Evolutionary conservation across 2,797 vertebrate species (phyloP).

Genomic region (Hemibagrus guttatus): DNA sequence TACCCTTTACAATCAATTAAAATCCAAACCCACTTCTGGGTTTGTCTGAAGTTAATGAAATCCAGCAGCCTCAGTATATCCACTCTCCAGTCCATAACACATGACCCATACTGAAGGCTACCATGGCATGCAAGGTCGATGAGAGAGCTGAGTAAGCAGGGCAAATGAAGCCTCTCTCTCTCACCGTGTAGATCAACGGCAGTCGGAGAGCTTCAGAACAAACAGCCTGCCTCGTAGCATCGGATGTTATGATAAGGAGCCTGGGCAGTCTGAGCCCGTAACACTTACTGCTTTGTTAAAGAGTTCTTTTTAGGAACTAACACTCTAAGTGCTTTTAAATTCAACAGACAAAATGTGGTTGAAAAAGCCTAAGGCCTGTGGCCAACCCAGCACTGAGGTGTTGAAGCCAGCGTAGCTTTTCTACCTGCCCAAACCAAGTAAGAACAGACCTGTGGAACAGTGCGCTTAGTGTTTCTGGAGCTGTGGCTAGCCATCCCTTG

Average conservation of each 20-base stretch:
- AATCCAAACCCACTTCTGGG: neutral
- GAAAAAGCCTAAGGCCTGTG: conserved; percentile 20
- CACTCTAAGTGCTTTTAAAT: conserved; percentile 45
- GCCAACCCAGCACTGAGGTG: conserved; percentile 7
- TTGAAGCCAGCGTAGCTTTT: conserved; percentile 18
- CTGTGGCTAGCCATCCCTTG: conserved; percentile 28
- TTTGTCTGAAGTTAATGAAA: neutral
- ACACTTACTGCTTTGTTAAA: conserved; percentile 50
- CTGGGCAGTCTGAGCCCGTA: conserved; percentile 44
- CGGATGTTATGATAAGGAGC: conserved; percentile 58
- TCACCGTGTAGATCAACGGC: neutral
- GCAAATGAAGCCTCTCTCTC: conserved; percentile 12
- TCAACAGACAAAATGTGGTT: conserved; percentile 27
- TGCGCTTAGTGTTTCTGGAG: conserved; percentile 37
- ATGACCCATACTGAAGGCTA: neutral
- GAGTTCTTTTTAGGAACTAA: conserved; percentile 42
- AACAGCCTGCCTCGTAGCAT: conserved; percentile 38
- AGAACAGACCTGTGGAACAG: conserved; percentile 40
- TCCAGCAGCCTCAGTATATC: conserved; percentile 1
- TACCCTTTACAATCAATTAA: neutral
- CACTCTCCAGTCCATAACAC: conserved; percentile 1
- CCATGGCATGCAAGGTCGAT: neutral
- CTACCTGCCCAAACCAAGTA: conserved; percentile 26
- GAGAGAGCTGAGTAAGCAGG: conserved; percentile 40
- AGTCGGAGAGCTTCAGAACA: conserved; percentile 38